phyloP scores from a whole-genome alignment of 2,113 vertebrate genomes.

The Chloropsis cyanopogon region DNA sequence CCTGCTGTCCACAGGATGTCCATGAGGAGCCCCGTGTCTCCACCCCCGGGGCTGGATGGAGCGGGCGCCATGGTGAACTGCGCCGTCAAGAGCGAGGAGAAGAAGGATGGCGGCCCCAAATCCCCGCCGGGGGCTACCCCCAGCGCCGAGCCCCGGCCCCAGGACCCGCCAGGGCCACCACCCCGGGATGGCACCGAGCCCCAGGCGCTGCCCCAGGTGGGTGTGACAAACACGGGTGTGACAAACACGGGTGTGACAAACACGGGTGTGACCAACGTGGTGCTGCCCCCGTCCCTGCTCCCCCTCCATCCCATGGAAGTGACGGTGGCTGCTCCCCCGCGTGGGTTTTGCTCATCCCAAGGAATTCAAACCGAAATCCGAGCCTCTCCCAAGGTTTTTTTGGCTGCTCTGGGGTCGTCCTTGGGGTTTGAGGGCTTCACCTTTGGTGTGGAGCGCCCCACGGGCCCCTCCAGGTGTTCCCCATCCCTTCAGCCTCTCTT shows the following conservation, averaged over 20 bases:
- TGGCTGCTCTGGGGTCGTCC: accelerated
- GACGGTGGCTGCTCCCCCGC: accelerated
- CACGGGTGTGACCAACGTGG: too few species aligned
- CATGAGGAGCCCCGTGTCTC: constrained; percentile 83
- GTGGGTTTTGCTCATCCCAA: not conserved
- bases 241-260: too few species aligned
- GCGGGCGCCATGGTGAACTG: constrained; percentile 86
- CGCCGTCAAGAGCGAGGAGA: constrained; percentile 83
- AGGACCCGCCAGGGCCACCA: constrained; percentile 20
- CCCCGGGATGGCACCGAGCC: constrained; percentile 4
- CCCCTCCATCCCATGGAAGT: accelerated
- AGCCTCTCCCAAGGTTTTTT: not conserved
- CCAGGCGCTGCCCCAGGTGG: constrained; percentile 61
- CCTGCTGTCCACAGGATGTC: constrained; percentile 79
- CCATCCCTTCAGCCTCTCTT: not conserved
- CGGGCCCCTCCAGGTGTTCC: not conserved
- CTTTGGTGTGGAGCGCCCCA: accelerated
- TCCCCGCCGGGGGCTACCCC: not conserved
- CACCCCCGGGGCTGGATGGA: constrained; percentile 77
- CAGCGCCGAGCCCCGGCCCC: constrained; percentile 47
- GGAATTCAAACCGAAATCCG: not conserved
- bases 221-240: not conserved
- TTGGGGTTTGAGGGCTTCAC: not conserved
- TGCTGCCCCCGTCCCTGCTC: not conserved
- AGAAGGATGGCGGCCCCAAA: constrained; percentile 63